Evolutionary conservation across 2,888 invertebrate genomes (phyloP).

Genomic region (Agapostemon virescens): DNA sequence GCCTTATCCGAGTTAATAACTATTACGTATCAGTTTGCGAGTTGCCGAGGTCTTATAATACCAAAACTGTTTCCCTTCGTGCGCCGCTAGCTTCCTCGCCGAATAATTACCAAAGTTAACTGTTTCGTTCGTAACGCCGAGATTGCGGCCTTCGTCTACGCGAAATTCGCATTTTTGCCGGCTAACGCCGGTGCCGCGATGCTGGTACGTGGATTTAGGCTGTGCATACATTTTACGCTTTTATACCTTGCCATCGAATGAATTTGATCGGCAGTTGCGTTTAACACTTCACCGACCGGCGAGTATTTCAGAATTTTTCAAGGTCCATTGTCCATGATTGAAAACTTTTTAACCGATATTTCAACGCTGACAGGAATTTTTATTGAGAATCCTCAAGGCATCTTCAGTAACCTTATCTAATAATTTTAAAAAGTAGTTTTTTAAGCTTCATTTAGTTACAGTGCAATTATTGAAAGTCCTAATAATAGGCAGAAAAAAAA

Average conservation of each 20-base stretch:
- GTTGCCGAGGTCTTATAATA: not conserved
- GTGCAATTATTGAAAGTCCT: too few species aligned
- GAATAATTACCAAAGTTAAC: not conserved
- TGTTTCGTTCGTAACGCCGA: not conserved
- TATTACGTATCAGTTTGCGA: slow-evolving; percentile 60
- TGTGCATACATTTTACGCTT: not conserved
- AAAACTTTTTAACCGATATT: too few species aligned
- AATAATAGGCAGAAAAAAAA: too few species aligned
- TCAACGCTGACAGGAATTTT: too few species aligned
- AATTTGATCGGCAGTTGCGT: not conserved
- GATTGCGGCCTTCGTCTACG: not conserved
- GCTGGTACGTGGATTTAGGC: not conserved
- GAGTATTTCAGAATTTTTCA: too few species aligned
- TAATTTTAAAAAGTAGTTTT: too few species aligned
- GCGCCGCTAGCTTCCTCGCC: not conserved
- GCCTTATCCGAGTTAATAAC: slow-evolving; percentile 64
- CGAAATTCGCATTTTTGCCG: not conserved
- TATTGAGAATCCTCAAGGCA: too few species aligned
- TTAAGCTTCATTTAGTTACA: too few species aligned
- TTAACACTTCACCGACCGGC: too few species aligned
- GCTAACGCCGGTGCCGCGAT: not conserved
- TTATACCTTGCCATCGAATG: not conserved
- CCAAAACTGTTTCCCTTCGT: not conserved
- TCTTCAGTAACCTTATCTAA: too few species aligned
- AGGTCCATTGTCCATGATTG: too few species aligned